A percentile compares a stretch with the other conserved stretches of the same genome.
Conservation (phyloP, 2,797 vertebrate genomes). For the Moxostoma hubbsi region DNA sequence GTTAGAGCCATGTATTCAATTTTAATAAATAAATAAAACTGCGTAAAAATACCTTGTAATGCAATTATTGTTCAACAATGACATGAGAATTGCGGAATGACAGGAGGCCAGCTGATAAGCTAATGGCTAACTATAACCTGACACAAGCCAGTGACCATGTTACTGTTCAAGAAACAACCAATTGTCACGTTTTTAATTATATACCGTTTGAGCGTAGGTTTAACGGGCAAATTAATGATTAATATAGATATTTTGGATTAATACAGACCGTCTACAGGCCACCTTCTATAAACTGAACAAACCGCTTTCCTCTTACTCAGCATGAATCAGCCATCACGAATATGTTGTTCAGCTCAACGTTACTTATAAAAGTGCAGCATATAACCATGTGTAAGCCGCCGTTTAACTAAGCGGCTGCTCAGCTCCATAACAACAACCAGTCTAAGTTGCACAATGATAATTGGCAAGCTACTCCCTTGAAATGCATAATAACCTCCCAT, state of each 20-base stretch:
- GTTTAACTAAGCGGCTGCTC: neutral
- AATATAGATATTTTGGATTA: neutral
- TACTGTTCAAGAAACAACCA: neutral
- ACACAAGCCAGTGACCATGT: constrained; percentile 3
- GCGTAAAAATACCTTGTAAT: neutral
- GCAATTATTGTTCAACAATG: constrained; percentile 7
- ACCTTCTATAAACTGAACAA: neutral
- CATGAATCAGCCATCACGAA: constrained; percentile 22
- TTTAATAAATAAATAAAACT: neutral
- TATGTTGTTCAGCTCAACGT: neutral
- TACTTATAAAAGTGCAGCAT: neutral
- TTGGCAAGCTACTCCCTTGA: neutral
- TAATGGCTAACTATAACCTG: constrained; percentile 34
- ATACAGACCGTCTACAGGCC: neutral
- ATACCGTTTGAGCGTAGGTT: neutral
- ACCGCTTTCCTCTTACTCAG: constrained; percentile 16
- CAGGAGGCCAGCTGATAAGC: constrained; percentile 30
- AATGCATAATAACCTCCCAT: neutral
- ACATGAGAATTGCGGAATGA: constrained; percentile 13
- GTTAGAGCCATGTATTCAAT: too few species aligned
- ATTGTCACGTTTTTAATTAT: neutral
- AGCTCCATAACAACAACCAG: neutral
- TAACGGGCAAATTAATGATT: neutral
- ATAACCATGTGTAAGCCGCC: neutral
- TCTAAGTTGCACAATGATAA: neutral